These are phyloP conservation scores for Bradysia coprophila DNA, from an alignment of 1,140 invertebrate genomes.

Conservation along the genomic window DNA sequence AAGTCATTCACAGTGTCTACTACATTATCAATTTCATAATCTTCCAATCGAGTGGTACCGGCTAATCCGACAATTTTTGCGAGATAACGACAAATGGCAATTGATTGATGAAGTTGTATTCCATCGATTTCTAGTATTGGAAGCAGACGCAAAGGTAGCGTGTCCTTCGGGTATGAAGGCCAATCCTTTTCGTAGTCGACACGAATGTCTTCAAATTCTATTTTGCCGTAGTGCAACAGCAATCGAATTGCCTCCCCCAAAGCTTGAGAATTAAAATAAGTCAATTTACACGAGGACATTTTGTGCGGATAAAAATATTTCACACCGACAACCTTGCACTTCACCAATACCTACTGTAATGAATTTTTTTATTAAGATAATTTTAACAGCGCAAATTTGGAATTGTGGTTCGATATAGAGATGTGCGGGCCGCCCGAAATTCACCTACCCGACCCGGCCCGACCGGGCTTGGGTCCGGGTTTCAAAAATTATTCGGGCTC, in stretches of 20 bases:
- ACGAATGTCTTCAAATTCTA: constrained; percentile 44
- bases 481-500: too few relatives aligned
- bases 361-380: too few relatives aligned
- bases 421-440: too few relatives aligned
- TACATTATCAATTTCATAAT: constrained; percentile 38
- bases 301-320: too few relatives aligned
- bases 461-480: too few relatives aligned
- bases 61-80: constrained; percentile 42
- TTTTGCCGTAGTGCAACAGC: constrained; percentile 38
- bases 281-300: constrained; percentile 38
- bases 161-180: constrained; percentile 29
- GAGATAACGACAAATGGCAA: constrained; percentile 50
- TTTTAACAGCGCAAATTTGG: too few relatives aligned
- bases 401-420: too few relatives aligned
- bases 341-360: too few relatives aligned
- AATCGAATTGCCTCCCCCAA: constrained; percentile 47
- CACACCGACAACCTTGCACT: too few relatives aligned
- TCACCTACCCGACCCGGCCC: too few relatives aligned
- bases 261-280: constrained; percentile 46
- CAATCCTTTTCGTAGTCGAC: constrained; percentile 27
- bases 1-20: constrained; percentile 40
- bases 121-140: constrained; percentile 57
- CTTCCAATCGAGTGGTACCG: constrained; percentile 43
- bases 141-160: constrained; percentile 52
- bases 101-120: constrained; percentile 41